These are phyloP conservation scores for Sylvia atricapilla DNA, from an alignment of 2,113 vertebrate genomes.

Conservation along the genomic window DNA sequence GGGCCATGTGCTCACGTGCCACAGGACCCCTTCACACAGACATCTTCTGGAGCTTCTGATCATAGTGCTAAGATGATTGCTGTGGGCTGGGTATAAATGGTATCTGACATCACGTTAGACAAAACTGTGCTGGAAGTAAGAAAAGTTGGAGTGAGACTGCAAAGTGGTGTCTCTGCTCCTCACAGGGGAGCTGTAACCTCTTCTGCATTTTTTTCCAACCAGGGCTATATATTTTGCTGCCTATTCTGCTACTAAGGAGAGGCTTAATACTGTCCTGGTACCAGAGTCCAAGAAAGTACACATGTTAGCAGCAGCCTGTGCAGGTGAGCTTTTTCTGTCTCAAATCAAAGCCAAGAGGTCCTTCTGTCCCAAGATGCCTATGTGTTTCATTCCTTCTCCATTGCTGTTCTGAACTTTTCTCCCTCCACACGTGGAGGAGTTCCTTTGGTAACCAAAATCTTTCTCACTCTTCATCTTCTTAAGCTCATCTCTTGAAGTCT, in stretches of 20 bases:
- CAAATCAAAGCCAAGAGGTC: not conserved
- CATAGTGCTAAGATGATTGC: not conserved
- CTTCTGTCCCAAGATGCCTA: not conserved
- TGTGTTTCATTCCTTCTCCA: not conserved
- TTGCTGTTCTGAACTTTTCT: not conserved
- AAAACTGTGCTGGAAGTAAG: not conserved
- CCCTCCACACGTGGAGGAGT: not conserved
- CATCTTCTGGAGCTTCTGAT: not conserved
- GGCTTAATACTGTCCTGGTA: constrained; percentile 50
- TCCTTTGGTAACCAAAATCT: not conserved
- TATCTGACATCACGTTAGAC: not conserved
- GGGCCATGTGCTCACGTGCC: not conserved
- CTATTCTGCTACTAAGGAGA: constrained; percentile 64
- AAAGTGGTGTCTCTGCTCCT: not conserved
- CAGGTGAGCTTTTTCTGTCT: constrained; percentile 47
- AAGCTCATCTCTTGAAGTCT: not conserved
- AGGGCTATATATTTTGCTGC: constrained; percentile 73
- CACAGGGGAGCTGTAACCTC: not conserved
- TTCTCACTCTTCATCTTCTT: not conserved
- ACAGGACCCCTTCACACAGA: not conserved
- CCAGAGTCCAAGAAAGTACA: constrained; percentile 67
- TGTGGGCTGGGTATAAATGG: not conserved
- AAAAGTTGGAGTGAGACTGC: not conserved
- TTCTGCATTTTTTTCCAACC: not conserved
- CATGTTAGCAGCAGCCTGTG: constrained; percentile 63